Conservation (phyloP, 1,140 invertebrate genomes). For the Himalopsyche phryganea region DNA sequence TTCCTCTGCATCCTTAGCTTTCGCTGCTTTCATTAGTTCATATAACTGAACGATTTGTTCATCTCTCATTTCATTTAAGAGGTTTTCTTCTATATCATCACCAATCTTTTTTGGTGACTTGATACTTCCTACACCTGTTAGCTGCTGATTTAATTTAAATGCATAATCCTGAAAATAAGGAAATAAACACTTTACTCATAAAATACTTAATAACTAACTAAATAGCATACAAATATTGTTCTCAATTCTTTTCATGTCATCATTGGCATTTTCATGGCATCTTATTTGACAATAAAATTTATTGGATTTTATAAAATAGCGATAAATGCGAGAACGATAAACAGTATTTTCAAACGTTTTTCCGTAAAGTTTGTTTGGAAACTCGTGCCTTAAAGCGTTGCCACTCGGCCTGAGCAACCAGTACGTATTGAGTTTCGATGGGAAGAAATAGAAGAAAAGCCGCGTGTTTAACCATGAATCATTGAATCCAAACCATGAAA, state of each 20-base stretch:
- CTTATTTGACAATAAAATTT: neutral
- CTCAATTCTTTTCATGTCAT: neutral
- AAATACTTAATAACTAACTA: neutral
- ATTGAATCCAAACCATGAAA: too few species aligned
- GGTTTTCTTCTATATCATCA: conserved; percentile 54
- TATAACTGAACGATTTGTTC: conserved; percentile 81
- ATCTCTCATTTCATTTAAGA: conserved; percentile 70
- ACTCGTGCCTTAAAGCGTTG: too few species aligned
- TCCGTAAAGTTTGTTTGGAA: too few species aligned
- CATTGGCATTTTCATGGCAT: neutral
- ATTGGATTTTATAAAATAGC: neutral
- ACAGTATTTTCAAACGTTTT: too few species aligned
- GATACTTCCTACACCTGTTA: conserved; percentile 58
- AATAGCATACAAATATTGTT: neutral
- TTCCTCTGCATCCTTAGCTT: neutral
- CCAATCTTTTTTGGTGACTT: conserved; percentile 55
- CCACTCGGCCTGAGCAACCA: too few species aligned
- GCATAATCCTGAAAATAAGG: conserved; percentile 66
- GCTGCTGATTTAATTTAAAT: conserved; percentile 66
- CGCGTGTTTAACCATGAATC: too few species aligned
- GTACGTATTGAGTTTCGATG: too few species aligned
- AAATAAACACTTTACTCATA: too few species aligned
- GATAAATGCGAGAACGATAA: neutral
- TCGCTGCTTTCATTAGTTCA: conserved; percentile 72
- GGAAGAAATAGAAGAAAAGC: too few species aligned